Base-by-base conservation (phyloP, 2,888 invertebrate species). In the Neoascia interrupta region DNA sequence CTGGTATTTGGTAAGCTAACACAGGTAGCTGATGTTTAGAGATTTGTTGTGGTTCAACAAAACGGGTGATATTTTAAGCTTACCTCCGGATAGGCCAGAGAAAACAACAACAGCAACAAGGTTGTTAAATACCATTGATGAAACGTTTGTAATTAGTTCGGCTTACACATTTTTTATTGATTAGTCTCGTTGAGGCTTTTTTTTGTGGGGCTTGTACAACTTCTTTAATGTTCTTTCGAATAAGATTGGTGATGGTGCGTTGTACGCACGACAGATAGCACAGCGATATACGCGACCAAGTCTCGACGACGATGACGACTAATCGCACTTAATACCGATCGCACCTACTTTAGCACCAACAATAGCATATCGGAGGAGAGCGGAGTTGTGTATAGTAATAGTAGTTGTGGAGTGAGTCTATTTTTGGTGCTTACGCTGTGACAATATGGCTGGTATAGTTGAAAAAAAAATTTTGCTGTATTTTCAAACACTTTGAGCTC, bases 1-100 rank as follows among this genome's bases (percentile, higher is more conserved):
- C 49, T 23, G 63, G 58, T 47, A 53, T 60, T 73, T 60, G 6
- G 51, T 68, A 56, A 73, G 73, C 68, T 61, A 79, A 79, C 79
- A 79, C 79, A 79, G 79, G 79, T 79, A 79, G 79, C 79, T 79
- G 73, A 73, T 73, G 49, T 68, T 61, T 68, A 45, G 63, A 56
- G 73, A 73, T 79, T 79, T 73, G 79, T 79, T 73, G 73, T 79
- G 79, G 47, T 72, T 68, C 73, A 73, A 73, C 73, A 61, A 79
- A 79, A 73, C 66, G 79, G 66, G 66, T 63, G 79, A 79, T 66
- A 54, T 79, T 64, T 79, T 61, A 72, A 79, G 76, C 72, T 73
- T 39, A 43, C n/a, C 23, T 37, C 41, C 15, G 8, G 37, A 26
- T 28, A 34, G 18, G 34, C 6, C 15, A 28, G 31, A 11, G 15